These are phyloP conservation scores for Melanotaenia parkinsoni DNA, from an alignment of 2,797 vertebrate genomes.

Conservation along the genomic window DNA sequence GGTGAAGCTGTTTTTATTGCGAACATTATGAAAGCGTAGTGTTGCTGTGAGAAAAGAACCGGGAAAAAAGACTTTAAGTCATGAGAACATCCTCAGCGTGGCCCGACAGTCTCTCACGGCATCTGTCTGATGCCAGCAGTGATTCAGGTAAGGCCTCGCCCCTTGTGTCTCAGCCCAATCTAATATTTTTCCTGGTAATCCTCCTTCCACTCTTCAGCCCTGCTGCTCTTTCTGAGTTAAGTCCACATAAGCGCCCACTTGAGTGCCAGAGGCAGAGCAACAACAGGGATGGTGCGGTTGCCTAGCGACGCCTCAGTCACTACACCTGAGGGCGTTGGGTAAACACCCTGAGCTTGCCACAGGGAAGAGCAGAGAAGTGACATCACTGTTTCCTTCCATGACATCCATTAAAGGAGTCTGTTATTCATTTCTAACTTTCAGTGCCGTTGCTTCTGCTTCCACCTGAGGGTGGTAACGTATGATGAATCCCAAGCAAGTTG, in stretches of 20 bases:
- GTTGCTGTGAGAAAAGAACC: constrained; percentile 11
- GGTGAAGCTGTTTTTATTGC: neutral
- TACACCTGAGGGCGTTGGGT: constrained; percentile 79
- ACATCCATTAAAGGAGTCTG: constrained; percentile 49
- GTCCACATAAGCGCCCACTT: constrained; percentile 83
- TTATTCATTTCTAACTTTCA: constrained; percentile 63
- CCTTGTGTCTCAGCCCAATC: constrained; percentile 69
- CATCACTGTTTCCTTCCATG: constrained; percentile 55
- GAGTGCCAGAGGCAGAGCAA: constrained; percentile 77
- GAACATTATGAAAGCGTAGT: constrained; percentile 6
- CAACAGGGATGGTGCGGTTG: constrained; percentile 78
- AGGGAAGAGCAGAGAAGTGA: constrained; percentile 59
- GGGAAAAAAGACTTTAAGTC: too few relatives aligned
- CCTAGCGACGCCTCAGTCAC: constrained; percentile 79
- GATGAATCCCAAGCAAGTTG: constrained; percentile 39
- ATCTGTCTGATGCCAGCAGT: constrained; percentile 29
- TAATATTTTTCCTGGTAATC: constrained; percentile 83
- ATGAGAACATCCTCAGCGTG: constrained; percentile 17
- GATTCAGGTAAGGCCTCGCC: constrained; percentile 60
- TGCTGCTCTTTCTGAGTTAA: constrained; percentile 81
- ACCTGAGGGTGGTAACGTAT: constrained; percentile 47
- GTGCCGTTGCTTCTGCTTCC: constrained; percentile 41
- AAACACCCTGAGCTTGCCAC: constrained; percentile 76
- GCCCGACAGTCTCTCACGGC: constrained; percentile 19
- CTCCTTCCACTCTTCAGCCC: constrained; percentile 75